Base-by-base conservation (phyloP, 2,113 vertebrate species). In the Gambusia holbrooki region DNA sequence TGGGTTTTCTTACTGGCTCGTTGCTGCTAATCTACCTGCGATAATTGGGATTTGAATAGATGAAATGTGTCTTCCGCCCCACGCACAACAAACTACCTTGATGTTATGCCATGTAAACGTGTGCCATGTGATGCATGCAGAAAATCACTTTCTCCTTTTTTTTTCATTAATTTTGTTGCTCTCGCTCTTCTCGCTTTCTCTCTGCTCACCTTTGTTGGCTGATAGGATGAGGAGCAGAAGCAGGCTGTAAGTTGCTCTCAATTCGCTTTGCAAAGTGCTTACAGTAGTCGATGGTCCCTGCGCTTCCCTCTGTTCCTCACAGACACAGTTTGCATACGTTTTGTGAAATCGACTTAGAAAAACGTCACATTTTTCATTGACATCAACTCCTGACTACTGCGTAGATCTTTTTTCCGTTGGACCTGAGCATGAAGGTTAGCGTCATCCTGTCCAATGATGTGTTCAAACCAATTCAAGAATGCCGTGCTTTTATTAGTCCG, bases 181-280 rank as follows among this genome's bases (percentile, higher is more conserved):
- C 62, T 85, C 74, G 68, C 87, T 86, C 74, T 84, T 77, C 45
- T 79, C 45, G 78, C 83, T 78, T 70, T 80, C 77, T 88, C 80
- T 73, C 81, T 80, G 84, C 88, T 86, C 80, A 72, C 87, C 70
- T 33, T 78, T 89, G 84, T 86, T 86, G 93, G 61, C 83, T 92
- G 35, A 73, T 70, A 99, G 98, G 98, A 98, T 85, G 98, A 98
- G 94, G 97, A 99, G 86, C 97, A 99, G 90, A 99, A 97, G 84
- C 96, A 97, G 96, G 94, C 96, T 92, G 97, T 98, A 97, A 98
- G 97, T 97, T 91, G 77, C 77, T 82, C 40, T 83, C 80, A 81
- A 90, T 88, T 85, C 83, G 83, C 77, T 89, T 88, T 83, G 62
- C 62, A 67, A 75, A 45, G 72, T 66, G 73, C 54, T 81, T 71